phyloP scores from a whole-genome alignment of 2,888 invertebrate species.

The Polietes domitor region DNA sequence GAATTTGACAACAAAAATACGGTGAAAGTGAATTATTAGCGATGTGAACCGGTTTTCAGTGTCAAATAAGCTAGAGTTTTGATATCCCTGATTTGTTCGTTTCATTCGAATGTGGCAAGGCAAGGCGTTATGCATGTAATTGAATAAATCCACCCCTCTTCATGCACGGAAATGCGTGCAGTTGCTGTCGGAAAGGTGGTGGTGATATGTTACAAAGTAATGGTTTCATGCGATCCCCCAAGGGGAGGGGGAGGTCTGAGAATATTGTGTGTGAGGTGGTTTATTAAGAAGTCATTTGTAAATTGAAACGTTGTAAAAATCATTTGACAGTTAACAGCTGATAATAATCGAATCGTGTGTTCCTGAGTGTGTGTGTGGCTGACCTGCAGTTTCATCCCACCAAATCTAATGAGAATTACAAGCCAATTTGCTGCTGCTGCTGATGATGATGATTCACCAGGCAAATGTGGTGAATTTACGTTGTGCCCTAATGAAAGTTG shows the following conservation, averaged over 20 bases:
- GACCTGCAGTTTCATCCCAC: not conserved
- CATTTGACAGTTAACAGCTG: constrained; percentile 62
- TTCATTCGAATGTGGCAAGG: too few relatives aligned
- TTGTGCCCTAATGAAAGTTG: constrained; percentile 13
- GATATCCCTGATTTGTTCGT: too few relatives aligned
- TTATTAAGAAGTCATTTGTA: constrained; percentile 61
- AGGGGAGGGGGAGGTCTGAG: not conserved
- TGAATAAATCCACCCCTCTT: constrained; percentile 26
- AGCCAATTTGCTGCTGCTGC: not conserved
- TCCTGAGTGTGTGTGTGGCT: not conserved
- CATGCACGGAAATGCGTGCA: not conserved
- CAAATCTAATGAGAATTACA: not conserved
- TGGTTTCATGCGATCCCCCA: not conserved
- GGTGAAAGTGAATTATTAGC: too few relatives aligned
- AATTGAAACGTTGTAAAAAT: constrained; percentile 49
- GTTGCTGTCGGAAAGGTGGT: not conserved
- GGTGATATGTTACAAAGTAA: constrained; percentile 13
- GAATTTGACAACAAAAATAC: too few relatives aligned
- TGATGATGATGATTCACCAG: constrained; percentile 19
- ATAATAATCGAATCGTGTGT: constrained; percentile 30
- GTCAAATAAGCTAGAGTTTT: too few relatives aligned
- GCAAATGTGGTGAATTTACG: not conserved
- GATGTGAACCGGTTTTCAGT: too few relatives aligned
- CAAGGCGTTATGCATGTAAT: not conserved
- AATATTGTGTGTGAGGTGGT: constrained; percentile 15